Base-by-base conservation (phyloP, 2,888 invertebrate genomes). In the Andrena minutula region DNA sequence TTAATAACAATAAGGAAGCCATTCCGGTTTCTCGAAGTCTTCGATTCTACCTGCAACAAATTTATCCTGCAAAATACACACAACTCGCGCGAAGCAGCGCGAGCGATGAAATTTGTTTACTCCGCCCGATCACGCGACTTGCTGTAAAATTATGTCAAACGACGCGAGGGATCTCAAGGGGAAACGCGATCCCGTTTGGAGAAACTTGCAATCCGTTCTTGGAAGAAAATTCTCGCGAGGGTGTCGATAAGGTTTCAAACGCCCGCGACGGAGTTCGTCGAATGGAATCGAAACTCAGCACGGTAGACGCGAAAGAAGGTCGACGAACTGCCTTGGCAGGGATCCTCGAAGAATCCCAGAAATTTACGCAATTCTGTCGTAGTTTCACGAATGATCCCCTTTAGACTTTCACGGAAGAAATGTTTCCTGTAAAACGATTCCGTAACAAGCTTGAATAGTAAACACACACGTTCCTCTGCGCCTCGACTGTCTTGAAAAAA, bases 331-430 rank as follows among this genome's bases (percentile, higher is more conserved):
- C 41, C 23, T 10, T 3, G 56, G 56, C 28, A 23, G 30, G 60
- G 51, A 47, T 28, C 12, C 47, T 16, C 7, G 20, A 8, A 12
- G 49, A 32, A 26, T 32, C 10, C 23, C 47, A 20, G 58, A 60
- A 56, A 72, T 63, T 76, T 68, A 20, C 23, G 66, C 30, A 61
- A 51, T 56, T 56, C 56, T 35, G 28, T 7, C 65, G 56, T 12
- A 23, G 32, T 23, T 47, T 16, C 23, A 35, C 41, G 26, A 16
- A 41, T 28, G 16, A 23, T 26, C 2, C n/a, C 16, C 20, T 28
- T 28, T 35, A 58, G 20, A 53, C 68, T 78, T 53, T 63, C 32
- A 28, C 20, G 26, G 28, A 28, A 12, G 30, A 10, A 70, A 60
- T 58, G 28, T 69, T 10, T 12, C 2, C 35, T 10, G 6, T 5